Base-by-base conservation (phyloP, 2,113 vertebrate species). In the Petaurus breviceps region DNA sequence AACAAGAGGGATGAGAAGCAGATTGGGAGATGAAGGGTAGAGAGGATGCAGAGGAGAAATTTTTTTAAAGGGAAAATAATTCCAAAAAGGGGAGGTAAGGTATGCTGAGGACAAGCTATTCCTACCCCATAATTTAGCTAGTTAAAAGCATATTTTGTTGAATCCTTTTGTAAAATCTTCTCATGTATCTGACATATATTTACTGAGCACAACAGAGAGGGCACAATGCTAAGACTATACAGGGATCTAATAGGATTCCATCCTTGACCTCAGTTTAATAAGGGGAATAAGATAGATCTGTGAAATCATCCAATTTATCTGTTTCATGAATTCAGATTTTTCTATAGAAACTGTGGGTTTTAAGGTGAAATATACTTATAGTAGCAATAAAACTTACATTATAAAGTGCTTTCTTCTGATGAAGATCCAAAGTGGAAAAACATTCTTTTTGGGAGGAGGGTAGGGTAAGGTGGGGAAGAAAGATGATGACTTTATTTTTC, bases 1-100 rank as follows among this genome's bases (percentile, higher is more conserved):
- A 91, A 95, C 57, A 96, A 95, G 91, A 97, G 95, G 92, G 95
- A 89, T 68, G 94, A n/a, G 68, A 4, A n/a, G 68, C 68, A 77
- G 16, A 77, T 77, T 77, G 68, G 16, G 14, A n/a, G 16, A 77
- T 77, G 37, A 77, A 77, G 16, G 24, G 8, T 77, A n/a, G 37
- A n/a, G 16, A 77, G 14, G 8, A 77, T 77, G 14, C 14, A 22
- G 68, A 77, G 31, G 28, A 77, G 14, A 77, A 31, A 14, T 61
- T 68, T 68, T 68, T 68, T 68, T 77, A n/a, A n/a, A 77, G 90
- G 95, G 50, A 96, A 51, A 52, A 96, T 61, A 95, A 90, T 92
- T 91, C 95, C 25, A 24, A 51, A 96, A 97, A 47, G 49, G 84
- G 92, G 90, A 24, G 94, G n/a, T 49, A 91, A 97, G 92, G n/a